These are phyloP conservation scores for Atherinosoma microstoma DNA, from an alignment of 2,797 vertebrate genomes.

Conservation along the genomic window DNA sequence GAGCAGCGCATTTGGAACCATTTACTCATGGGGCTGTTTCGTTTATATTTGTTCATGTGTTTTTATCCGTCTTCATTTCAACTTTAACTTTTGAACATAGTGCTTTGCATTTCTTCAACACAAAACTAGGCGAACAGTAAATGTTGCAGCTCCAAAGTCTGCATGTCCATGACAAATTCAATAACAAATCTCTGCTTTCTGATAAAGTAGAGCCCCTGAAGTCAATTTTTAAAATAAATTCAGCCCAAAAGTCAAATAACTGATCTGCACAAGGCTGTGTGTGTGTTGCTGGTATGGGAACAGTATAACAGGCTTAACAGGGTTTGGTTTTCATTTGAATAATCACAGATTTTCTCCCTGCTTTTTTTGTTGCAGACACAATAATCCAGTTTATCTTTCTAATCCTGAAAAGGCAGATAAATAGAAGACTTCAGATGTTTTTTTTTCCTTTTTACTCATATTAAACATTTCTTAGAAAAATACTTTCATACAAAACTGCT, in stretches of 20 bases:
- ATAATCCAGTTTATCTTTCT: neutral
- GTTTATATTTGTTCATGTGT: no score
- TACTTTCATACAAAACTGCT: constrained; percentile 52
- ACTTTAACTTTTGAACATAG: neutral
- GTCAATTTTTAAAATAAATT: neutral
- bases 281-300: neutral
- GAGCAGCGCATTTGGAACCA: constrained; percentile 82
- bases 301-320: neutral
- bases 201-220: neutral
- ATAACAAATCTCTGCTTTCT: neutral
- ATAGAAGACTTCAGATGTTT: neutral
- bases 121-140: neutral
- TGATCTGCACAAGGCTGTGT: neutral
- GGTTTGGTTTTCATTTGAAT: neutral
- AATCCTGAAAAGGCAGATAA: neutral
- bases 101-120: neutral
- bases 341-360: neutral
- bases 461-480: constrained; percentile 62
- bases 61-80: no score
- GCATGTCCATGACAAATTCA: neutral
- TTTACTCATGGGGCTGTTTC: no score
- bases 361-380: neutral
- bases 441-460: constrained; percentile 29
- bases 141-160: neutral
- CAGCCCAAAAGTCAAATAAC: no score